These are phyloP conservation scores for Zaprionus tsacasi DNA, from an alignment of 1,140 invertebrate genomes.

Conservation along the genomic window DNA sequence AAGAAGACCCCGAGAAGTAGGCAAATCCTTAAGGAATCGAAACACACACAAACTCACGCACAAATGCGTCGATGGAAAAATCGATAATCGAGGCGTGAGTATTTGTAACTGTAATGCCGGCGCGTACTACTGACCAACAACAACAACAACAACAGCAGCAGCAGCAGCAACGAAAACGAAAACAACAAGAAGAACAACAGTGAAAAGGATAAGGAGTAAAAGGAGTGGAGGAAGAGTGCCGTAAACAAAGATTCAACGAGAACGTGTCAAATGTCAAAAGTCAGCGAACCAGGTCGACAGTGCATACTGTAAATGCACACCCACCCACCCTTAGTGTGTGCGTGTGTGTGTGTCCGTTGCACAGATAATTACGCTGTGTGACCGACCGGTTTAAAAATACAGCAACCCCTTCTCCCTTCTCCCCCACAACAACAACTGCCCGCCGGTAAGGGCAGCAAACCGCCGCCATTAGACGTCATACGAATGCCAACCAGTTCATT, in stretches of 20 bases:
- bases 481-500: slow-evolving; percentile 76
- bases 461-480: slow-evolving; percentile 71
- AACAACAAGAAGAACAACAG: slow-evolving; percentile 35
- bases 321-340: slow-evolving; percentile 5
- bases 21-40: slow-evolving; percentile 38
- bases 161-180: slow-evolving; percentile 51
- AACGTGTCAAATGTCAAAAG: slow-evolving; percentile 48
- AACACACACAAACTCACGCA: slow-evolving; percentile 43
- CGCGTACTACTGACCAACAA: slow-evolving; percentile 49
- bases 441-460: slow-evolving; percentile 32
- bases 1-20: slow-evolving; percentile 66
- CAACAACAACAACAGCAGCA: slow-evolving; percentile 2
- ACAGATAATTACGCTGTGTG: slow-evolving; percentile 26
- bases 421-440: slow-evolving; percentile 25
- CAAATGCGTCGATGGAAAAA: slow-evolving; percentile 67
- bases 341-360: background rate
- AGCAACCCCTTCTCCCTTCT: slow-evolving; percentile 7
- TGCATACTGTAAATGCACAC: slow-evolving; percentile 19
- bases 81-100: slow-evolving; percentile 63
- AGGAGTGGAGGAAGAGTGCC: slow-evolving; percentile 13
- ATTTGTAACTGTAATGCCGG: slow-evolving; percentile 57
- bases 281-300: slow-evolving; percentile 40
- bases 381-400: slow-evolving; percentile 17
- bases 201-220: slow-evolving; percentile 22
- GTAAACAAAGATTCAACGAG: slow-evolving; percentile 23